Evolutionary conservation across 2,888 invertebrate genomes (phyloP).

Genomic region (Unio pictorum): DNA sequence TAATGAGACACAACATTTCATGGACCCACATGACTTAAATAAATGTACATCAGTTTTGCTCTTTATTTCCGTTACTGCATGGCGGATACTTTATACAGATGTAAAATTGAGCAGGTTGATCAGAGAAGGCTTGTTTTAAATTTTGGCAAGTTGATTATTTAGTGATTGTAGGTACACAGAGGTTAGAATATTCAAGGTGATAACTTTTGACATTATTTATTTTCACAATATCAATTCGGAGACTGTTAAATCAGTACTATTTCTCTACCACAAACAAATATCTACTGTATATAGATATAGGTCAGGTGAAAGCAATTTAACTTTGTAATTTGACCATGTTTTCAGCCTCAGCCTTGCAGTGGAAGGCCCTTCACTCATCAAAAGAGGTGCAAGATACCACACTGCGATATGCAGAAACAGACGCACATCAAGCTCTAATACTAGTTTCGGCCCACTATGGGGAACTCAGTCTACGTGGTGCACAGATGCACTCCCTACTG

Average conservation of each 20-base stretch:
- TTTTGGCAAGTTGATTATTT: no score
- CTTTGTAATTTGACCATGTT: not conserved
- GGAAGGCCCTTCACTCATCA: slow-evolving; percentile 56
- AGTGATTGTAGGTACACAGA: no score
- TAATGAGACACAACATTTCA: no score
- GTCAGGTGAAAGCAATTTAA: not conserved
- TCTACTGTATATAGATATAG: slow-evolving; percentile 3
- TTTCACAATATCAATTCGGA: no score
- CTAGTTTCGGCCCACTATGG: slow-evolving; percentile 52
- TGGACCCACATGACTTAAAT: no score
- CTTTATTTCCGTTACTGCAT: no score
- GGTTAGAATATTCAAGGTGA: no score
- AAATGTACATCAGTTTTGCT: no score
- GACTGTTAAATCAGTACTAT: not conserved
- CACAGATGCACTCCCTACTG: slow-evolving; percentile 55
- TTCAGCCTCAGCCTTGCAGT: slow-evolving; percentile 60
- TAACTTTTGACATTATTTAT: no score
- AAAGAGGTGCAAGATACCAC: slow-evolving; percentile 51
- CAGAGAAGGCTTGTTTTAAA: no score
- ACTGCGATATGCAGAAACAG: slow-evolving; percentile 56
- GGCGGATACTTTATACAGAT: no score
- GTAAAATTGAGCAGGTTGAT: no score
- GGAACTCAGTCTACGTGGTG: slow-evolving; percentile 57
- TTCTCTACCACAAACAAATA: not conserved
- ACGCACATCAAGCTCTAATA: slow-evolving; percentile 52